Base-by-base conservation (phyloP, 2,797 vertebrate species). In the Neosilurus mollespiculum region DNA sequence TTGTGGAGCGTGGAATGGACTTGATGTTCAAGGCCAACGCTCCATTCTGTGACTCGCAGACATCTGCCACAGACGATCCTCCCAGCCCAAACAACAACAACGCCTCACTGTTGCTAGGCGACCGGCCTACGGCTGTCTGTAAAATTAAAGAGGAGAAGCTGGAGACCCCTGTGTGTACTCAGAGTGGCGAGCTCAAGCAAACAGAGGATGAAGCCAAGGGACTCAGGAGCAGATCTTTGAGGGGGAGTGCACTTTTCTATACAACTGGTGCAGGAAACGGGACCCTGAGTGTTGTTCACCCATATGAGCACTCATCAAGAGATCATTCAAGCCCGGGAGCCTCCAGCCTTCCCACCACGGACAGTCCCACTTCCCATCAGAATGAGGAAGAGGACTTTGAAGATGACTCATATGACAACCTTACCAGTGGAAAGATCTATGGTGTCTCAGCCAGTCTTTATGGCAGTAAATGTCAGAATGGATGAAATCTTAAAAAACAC, bases 11-110 rank as follows among this genome's bases (percentile, higher is more conserved):
- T 3, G 97, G 98, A 59, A 97, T 98, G 78, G 97, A 99, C 92
- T 93, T 99, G 90, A 96, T 98, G 96, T 96, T 94, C 96, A 99
- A 98, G 93, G 95, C 97, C 86, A 97, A 96, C 87, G 97, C 98
- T 0, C 98, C 98, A 0, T 93, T 93, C 93, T 99, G 97, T 61
- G 98, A 99, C 95, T 99, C 98, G 34, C 98, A 95, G 94, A 98
- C 97, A 0, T 93, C 96, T 81, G 93, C 95, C 87, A 93, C 94
- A 0, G 98, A 99, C 61, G 98, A 99, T 84, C 91, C 88, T 51
- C 95, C 0, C 94, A 95, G 89, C 94, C 96, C 16, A 95, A 83
- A 80, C 82, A 89, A 83, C 53, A 71, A 87, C 26, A 81, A 86
- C 87, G 84, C 89, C 87, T 91, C 88, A 22, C 84, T 87, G 87